Base-by-base conservation (phyloP, 2,113 vertebrate genomes). In the Aix galericulata region DNA sequence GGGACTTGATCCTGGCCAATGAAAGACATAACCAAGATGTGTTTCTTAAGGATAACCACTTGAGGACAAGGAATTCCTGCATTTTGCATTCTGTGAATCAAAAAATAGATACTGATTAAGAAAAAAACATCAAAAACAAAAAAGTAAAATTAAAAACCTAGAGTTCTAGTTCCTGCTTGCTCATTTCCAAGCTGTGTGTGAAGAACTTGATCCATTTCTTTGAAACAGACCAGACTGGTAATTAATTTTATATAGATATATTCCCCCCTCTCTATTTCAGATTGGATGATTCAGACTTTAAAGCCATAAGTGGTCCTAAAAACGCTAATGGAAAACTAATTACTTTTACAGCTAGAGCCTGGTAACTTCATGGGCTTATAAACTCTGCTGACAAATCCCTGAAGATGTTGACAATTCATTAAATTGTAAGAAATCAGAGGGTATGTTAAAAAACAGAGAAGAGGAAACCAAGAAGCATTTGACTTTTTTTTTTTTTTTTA, bases 11-110 rank as follows among this genome's bases (percentile, higher is more conserved):
- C 98, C 60, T 98, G 98, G 59, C 99, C 99, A 94, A 99, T 99
- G 97, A 99, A 99, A 15, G 99, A 99, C 99, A 99, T 98, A 89
- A 99, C 99, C 97, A 99, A 98, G 96, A 99, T 96, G 36, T 99
- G 99, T 73, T 99, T 99, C 98, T 98, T 99, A 91, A 99, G 97
- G 73, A 98, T 95, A 71, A 99, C 98, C 89, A 99, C 99, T 86
- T 99, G 95, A 8, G 99, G 99, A 94, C 99, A 99, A 62, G 98
- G 98, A 95, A 99, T 99, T 83, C 98, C 98, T 55, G 99, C 99
- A 83, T 98, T 98, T 97, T 98, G 99, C 98, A 99, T 99, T 97
- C 99, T 99, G 97, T 84, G 50, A 67, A 69, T 91, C 58, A 88
- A 38, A 93, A 46, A 89, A 91, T n/a, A 91, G 59, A 83, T 58